Evolutionary conservation across 92 coral and sea anemone genomes (phyloP), one percentile per base, ranked within the genome.

Genomic region (Isaurus tuberculatus): DNA sequence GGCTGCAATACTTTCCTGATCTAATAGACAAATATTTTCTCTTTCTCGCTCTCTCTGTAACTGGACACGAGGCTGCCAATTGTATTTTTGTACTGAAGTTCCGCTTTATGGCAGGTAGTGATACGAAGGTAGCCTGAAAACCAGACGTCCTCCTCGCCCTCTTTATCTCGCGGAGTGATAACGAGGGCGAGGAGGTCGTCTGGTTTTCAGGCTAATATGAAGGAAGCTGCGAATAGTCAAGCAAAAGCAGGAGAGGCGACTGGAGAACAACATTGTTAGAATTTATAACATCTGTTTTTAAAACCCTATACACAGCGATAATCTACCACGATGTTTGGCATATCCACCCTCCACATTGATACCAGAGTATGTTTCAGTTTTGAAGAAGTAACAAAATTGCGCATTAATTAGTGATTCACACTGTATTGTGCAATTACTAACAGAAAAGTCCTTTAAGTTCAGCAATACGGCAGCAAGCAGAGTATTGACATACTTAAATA

Each of bases 51-150:
- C 49, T 65, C 65, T 80, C 58, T 23, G 64, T 36, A 80, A 80
- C 73, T 11, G 84, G 19, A 80, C 84, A 27, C 84, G 70, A 8
- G 73, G 60, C 63, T 79, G 73, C 51, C 83, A 57, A n/a, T 55
- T 71, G 37, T 72, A 1, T 13, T 66, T 32, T 23, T 66, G 72
- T 34, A 66, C 72, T 31, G 43, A 8, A 14, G 43, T 66, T n/a
- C n/a, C n/a, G n/a, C n/a, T n/a, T n/a, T n/a, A n/a, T n/a, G n/a
- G n/a, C n/a, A n/a, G n/a, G n/a, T n/a, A n/a, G n/a, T n/a, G n/a
- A n/a, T n/a, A n/a, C n/a, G n/a, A n/a, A n/a, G n/a, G n/a, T n/a
- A n/a, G n/a, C n/a, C n/a, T n/a, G n/a, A n/a, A n/a, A n/a, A n/a
- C n/a, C n/a, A n/a, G n/a, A n/a, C n/a, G n/a, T n/a, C n/a, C n/a